Base-by-base conservation (phyloP, 2,797 vertebrate species). In the Melanotaenia parkinsoni region DNA sequence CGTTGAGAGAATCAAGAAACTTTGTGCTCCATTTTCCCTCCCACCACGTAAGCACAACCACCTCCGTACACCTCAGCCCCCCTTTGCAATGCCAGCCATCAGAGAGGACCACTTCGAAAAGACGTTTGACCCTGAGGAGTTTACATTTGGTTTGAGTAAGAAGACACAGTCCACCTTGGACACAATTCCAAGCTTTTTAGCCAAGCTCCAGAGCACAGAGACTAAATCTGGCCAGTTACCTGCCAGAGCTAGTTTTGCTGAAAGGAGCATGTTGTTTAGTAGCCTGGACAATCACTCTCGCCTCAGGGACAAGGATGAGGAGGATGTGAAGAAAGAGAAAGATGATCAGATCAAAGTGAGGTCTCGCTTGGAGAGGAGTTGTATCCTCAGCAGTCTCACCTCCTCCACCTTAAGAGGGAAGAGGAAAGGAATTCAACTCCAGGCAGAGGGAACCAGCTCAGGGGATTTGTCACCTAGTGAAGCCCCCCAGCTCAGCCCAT, bases 61-160 rank as follows among this genome's bases (percentile, higher is more conserved):
- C 57, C 92, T 95, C 0, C 95, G 96, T 67, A 90, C 91, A 0
- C 94, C 95, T 1, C 92, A 95, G 59, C 96, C 96, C 2, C 92
- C 94, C 5, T 98, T 96, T 0, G 96, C 92, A 11, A 94, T 99
- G 95, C 97, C 98, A 4, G 95, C 96, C 1, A 99, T 99, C 83
- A 96, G 91, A 9, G 97, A 99, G 85, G 97, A 95, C 85, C 94
- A 90, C 66, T 92, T 95, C 3, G 97, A 98, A 86, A 99, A 98
- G 90, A 91, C 95, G 0, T 96, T 98, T 77, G 97, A 99, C 81
- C 95, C 95, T 0, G 94, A 91, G 0, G 79, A 96, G 50, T 99
- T 99, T 74, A 94, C 92, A 37, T 90, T 97, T 70, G 98, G 98
- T n/a, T 84, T 98, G 81, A 94, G 96, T 88, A 91, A 95, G 91